These are phyloP conservation scores for Corythornis cristatus DNA, from an alignment of 2,113 vertebrate genomes.

Conservation along the genomic window DNA sequence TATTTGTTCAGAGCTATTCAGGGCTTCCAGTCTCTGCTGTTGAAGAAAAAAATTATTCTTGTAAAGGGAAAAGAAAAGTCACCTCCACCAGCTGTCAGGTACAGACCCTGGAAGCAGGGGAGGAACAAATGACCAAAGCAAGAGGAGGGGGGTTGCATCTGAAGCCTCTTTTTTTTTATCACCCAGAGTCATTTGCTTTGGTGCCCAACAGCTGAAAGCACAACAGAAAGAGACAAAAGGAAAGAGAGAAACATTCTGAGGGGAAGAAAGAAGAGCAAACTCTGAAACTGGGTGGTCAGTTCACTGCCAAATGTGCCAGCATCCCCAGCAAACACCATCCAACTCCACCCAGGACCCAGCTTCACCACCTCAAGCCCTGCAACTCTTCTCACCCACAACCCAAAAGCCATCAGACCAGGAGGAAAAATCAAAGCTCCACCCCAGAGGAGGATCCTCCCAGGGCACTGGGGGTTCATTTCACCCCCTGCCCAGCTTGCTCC, in stretches of 20 bases:
- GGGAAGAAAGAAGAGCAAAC: background rate
- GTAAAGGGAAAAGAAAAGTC: background rate
- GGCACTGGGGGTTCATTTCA: background rate
- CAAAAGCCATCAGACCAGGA: background rate
- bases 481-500: background rate
- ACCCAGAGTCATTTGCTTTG: accelerated
- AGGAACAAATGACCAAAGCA: background rate
- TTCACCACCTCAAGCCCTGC: background rate
- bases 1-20: background rate
- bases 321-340: background rate
- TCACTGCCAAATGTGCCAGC: background rate
- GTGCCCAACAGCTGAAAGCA: background rate
- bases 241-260: background rate
- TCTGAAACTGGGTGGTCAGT: background rate
- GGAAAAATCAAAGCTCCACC: background rate
- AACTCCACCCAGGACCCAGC: background rate
- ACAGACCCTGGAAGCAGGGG: background rate
- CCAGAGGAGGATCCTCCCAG: background rate
- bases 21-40: background rate
- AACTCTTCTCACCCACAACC: background rate
- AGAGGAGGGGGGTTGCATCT: background rate
- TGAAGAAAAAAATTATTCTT: background rate
- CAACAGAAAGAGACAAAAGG: background rate
- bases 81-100: background rate
- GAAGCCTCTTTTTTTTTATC: background rate